Conservation (phyloP, 2,113 vertebrate species). For the Penelope pileata region DNA sequence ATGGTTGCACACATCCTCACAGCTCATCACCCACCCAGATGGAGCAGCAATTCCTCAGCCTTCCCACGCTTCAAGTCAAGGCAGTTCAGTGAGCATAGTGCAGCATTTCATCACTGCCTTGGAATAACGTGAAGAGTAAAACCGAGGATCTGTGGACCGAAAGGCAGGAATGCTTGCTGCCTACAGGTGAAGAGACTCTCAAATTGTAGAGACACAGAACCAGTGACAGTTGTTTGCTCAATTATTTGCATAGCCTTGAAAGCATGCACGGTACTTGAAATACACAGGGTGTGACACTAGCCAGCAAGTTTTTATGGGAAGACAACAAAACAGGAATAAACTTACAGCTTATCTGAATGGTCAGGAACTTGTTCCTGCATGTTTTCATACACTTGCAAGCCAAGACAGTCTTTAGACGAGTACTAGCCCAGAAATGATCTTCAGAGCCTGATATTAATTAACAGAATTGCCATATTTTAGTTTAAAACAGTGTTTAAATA, state of each 20-base stretch:
- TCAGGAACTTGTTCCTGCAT: not conserved
- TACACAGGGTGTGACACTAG: not conserved
- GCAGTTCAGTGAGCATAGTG: not conserved
- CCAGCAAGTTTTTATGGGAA: not conserved
- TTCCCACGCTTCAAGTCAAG: not conserved
- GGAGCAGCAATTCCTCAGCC: not conserved
- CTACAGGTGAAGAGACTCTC: not conserved
- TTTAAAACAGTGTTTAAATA: conserved; percentile 55
- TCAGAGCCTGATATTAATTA: conserved; percentile 33
- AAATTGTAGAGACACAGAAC: not conserved
- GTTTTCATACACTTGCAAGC: not conserved
- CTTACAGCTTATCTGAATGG: not conserved
- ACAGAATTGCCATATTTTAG: not conserved
- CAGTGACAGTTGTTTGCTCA: not conserved
- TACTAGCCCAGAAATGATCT: not conserved
- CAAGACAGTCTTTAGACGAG: not conserved
- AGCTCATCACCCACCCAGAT: not conserved
- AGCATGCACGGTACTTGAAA: not conserved
- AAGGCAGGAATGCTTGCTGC: not conserved
- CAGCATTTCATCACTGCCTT: not conserved
- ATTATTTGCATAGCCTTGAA: not conserved
- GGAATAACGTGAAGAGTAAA: not conserved
- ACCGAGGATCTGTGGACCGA: not conserved
- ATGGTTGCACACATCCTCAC: not conserved
- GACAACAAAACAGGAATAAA: not conserved